Evolutionary conservation across 2,888 invertebrate genomes (phyloP).

Genomic region (Lycocerus yunnanus): DNA sequence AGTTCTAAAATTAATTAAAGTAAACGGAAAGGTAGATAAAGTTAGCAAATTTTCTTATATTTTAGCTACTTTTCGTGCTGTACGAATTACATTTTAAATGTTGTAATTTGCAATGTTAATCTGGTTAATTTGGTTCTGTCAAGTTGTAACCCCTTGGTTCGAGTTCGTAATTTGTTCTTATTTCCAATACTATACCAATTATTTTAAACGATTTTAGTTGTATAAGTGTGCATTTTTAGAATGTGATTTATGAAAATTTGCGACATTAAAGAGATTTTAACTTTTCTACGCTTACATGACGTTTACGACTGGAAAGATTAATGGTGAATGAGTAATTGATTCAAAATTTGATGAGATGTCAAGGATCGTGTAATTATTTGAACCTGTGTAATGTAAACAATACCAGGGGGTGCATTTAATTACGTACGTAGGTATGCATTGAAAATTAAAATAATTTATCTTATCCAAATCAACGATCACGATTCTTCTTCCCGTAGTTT

Average conservation of each 20-base stretch:
- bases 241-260: not conserved
- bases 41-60: not conserved
- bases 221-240: not conserved
- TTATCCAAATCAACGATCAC: no score
- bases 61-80: constrained; percentile 1
- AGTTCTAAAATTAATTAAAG: constrained; percentile 5
- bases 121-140: constrained; percentile 3
- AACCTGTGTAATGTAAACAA: not conserved
- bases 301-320: not conserved
- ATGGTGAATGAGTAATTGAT: not conserved
- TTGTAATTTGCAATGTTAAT: constrained; percentile 8
- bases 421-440: no score
- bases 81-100: constrained; percentile 1
- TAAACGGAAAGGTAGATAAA: constrained; percentile 6
- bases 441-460: not conserved
- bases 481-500: no score
- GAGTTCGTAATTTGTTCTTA: not conserved
- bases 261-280: not conserved
- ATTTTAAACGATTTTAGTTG: not conserved
- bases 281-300: not conserved
- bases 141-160: not conserved
- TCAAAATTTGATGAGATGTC: not conserved
- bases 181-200: not conserved
- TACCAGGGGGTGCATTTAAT: not conserved
- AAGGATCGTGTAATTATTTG: not conserved